Conservation (phyloP, 1,140 invertebrate genomes). For the Drosophila pachea region DNA sequence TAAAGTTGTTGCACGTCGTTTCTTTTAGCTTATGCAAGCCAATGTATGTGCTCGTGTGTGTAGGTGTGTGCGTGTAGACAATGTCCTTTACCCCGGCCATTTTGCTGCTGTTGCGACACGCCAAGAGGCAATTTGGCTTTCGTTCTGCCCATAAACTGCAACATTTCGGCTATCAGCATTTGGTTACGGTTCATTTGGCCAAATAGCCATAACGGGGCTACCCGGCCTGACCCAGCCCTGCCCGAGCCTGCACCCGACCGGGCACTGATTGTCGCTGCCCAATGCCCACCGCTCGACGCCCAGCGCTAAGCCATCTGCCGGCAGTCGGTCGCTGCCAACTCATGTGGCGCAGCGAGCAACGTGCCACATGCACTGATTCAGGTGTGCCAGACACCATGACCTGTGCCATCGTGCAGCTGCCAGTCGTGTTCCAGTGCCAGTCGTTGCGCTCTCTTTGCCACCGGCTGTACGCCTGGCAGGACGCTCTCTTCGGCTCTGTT, state of each 20-base stretch:
- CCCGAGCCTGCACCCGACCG: background rate
- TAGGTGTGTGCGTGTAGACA: conserved; percentile 41
- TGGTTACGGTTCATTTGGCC: conserved; percentile 72
- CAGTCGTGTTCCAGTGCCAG: background rate
- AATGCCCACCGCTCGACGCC: background rate
- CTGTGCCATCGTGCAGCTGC: conserved; percentile 22
- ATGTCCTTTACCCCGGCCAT: conserved; percentile 45
- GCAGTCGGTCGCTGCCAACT: conserved; percentile 15
- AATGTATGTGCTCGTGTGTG: conserved; percentile 20
- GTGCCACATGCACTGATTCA: conserved; percentile 19
- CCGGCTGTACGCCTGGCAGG: background rate
- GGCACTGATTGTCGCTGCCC: conserved; percentile 46
- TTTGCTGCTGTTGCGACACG: conserved; percentile 60
- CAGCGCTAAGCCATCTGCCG: too few relatives aligned
- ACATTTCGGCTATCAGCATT: conserved; percentile 71
- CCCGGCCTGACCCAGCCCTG: too few relatives aligned
- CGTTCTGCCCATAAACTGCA: conserved; percentile 64
- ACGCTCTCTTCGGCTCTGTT: conserved; percentile 56
- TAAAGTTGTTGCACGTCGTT: conserved; percentile 37
- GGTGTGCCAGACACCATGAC: conserved; percentile 41
- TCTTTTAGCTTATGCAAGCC: conserved; percentile 58
- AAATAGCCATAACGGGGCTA: conserved; percentile 45
- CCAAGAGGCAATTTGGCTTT: conserved; percentile 67
- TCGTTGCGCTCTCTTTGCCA: conserved; percentile 17
- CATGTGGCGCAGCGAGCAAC: conserved; percentile 32